Evolutionary conservation across 2,888 invertebrate genomes (phyloP).

Genomic region (Xanthorhoe spadicearia): DNA sequence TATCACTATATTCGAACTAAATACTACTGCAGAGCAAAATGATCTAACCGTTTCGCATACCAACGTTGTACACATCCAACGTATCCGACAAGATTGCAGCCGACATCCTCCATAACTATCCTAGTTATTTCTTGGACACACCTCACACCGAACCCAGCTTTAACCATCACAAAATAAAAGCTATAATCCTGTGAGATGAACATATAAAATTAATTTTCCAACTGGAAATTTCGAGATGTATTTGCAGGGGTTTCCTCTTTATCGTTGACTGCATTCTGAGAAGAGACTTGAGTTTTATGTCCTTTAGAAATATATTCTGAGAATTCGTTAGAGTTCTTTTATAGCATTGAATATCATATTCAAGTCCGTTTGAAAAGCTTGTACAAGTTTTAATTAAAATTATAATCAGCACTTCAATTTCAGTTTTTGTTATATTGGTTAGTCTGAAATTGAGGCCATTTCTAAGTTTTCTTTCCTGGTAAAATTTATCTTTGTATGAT

Average conservation of each 20-base stretch:
- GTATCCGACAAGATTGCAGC: slow-evolving; percentile 50
- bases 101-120: slow-evolving; percentile 22
- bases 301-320: slow-evolving; percentile 11
- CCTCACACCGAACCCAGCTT: slow-evolving; percentile 12
- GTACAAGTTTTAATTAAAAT: not conserved
- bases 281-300: slow-evolving; percentile 13
- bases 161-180: not conserved
- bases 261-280: slow-evolving; percentile 22
- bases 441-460: too few species aligned
- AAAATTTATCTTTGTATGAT: too few species aligned
- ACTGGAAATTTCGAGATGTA: slow-evolving; percentile 33
- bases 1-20: not conserved
- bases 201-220: slow-evolving; percentile 29
- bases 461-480: too few species aligned
- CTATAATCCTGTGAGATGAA: not conserved
- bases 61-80: slow-evolving; percentile 17
- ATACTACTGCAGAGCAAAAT: not conserved
- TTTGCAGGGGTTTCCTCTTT: slow-evolving; percentile 27
- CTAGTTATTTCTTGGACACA: slow-evolving; percentile 29
- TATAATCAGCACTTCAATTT: too few species aligned
- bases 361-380: not conserved
- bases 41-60: slow-evolving; percentile 2
- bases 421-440: too few species aligned
- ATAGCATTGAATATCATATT: not conserved
- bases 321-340: slow-evolving; percentile 2